These are phyloP conservation scores for Drosophila varians DNA, from an alignment of 1,140 invertebrate species.

Conservation along the genomic window DNA sequence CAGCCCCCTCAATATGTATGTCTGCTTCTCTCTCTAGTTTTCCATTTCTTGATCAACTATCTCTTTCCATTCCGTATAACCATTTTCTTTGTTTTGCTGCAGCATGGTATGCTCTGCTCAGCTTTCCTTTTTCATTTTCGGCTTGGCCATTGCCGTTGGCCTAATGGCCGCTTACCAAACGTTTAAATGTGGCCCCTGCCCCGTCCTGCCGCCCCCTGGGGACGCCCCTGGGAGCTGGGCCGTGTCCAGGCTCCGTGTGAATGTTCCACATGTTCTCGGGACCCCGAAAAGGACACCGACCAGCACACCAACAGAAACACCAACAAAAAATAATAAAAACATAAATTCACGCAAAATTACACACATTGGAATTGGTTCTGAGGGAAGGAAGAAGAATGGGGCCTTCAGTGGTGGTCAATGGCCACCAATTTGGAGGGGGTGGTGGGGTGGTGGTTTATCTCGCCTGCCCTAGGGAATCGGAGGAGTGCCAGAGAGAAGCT, in stretches of 20 bases:
- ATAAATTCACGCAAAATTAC: slow-evolving; percentile 76
- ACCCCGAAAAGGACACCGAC: slow-evolving; percentile 7
- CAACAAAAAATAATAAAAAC: slow-evolving; percentile 46
- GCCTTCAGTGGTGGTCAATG: slow-evolving; percentile 30
- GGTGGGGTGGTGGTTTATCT: not conserved
- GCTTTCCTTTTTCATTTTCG: not conserved
- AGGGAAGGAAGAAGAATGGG: not conserved
- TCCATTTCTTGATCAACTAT: not conserved
- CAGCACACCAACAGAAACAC: not conserved
- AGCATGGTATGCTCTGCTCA: slow-evolving; percentile 30
- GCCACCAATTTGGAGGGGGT: slow-evolving; percentile 25
- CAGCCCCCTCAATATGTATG: not conserved
- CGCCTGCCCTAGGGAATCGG: not conserved
- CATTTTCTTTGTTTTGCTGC: slow-evolving; percentile 25
- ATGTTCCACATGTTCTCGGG: slow-evolving; percentile 58
- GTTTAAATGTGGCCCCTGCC: slow-evolving; percentile 43
- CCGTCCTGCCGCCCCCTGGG: not conserved
- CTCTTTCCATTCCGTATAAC: slow-evolving; percentile 9
- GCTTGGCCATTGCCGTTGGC: slow-evolving; percentile 29
- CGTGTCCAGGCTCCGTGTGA: slow-evolving; percentile 44
- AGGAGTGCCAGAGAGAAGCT: not conserved
- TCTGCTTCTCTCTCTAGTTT: not conserved
- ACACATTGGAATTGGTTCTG: slow-evolving; percentile 62
- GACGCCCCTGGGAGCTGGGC: not conserved
- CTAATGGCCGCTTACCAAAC: slow-evolving; percentile 71